A percentile compares a stretch with the other conserved stretches of the same genome.
phyloP scores from a whole-genome alignment of 2,888 invertebrate genomes.

The Mythimna impura region DNA sequence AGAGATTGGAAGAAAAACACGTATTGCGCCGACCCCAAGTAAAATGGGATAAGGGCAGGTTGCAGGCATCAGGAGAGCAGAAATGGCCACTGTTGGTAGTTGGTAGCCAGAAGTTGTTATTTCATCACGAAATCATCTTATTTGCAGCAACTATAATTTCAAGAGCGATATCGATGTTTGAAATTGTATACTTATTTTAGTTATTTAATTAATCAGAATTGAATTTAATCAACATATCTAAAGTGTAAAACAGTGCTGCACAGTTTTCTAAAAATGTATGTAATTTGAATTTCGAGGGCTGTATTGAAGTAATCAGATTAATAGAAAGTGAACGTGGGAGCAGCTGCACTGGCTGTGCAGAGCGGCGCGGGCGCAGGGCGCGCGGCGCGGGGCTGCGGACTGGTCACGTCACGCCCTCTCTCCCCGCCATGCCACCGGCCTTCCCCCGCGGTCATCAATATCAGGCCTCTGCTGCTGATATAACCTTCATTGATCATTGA shows the following conservation, averaged over 20 bases:
- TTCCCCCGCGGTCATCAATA: slow-evolving; percentile 58
- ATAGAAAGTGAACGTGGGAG: slow-evolving; percentile 85
- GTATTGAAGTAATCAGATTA: slow-evolving; percentile 5
- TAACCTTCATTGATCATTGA: slow-evolving; percentile 65
- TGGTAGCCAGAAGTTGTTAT: not conserved
- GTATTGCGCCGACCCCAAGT: too few relatives aligned
- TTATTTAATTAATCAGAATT: not conserved
- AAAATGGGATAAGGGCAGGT: too few relatives aligned
- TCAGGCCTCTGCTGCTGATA: slow-evolving; percentile 53
- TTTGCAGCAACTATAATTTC: not conserved
- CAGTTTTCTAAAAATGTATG: not conserved
- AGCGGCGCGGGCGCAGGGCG: slow-evolving; percentile 66
- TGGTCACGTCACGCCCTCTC: slow-evolving; percentile 64
- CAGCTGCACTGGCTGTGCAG: slow-evolving; percentile 60
- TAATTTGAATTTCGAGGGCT: slow-evolving; percentile 6
- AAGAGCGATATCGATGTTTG: not conserved
- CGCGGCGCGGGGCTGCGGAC: slow-evolving; percentile 45
- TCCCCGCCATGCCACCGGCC: slow-evolving; percentile 30
- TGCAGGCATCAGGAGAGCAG: too few relatives aligned
- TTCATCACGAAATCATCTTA: not conserved
- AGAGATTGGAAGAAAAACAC: slow-evolving; percentile 15
- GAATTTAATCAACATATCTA: not conserved
- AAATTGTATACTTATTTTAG: not conserved
- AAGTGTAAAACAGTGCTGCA: not conserved
- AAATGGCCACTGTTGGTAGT: not conserved